Evolutionary conservation across 1,140 invertebrate species (phyloP), one percentile per base, ranked within the genome.

Genomic region (Phortica variegata): DNA sequence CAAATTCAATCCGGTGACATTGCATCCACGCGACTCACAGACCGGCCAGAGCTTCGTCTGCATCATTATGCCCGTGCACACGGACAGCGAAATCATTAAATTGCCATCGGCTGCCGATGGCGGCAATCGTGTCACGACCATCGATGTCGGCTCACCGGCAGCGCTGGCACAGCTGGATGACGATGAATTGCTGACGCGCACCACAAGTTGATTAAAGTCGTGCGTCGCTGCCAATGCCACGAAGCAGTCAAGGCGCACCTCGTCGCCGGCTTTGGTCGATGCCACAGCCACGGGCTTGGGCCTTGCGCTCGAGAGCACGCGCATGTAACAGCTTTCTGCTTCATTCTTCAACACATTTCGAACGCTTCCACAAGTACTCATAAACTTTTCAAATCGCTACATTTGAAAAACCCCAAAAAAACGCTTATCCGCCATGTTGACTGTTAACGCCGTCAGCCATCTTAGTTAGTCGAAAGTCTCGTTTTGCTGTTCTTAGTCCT

Each of bases 31-130:
- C 21, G 90, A 95, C 69, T 80, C 83, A 31, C 79, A 80, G 2
- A 90, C 88, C 7, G 91, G 90, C 0, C 87, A 87, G 72, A 87
- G 85, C 43, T 95, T 95, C 73, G 89, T 93, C 81, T 95, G 92
- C 77, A 87, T 95, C 37, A 94, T 96, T 29, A 92, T 95, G 87
- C 87, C 91, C 9, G 90, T 93, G 57, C 80, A 66, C 38, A 83
- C 84, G 1, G 86, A 89, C 54, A 81, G 83, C 0, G 85, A 87
- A 52, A 81, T 81, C 38, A 79, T 82, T 40, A 76, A 85, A 40
- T 70, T 87, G 19, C 82, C 84, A 3, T 83, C 79, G 3, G 83
- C 85, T 31, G 57, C 69, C 3, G 71, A 76, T 51, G 60, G 62
- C 3, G 82, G 82, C 4, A 83, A 83, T 36, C 78, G 79, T 15